Evolutionary conservation across 35 echinoderm and acorn worm genomes (phyloP), one percentile per base, ranked within the genome.

Genomic region (Ptychodera flava): DNA sequence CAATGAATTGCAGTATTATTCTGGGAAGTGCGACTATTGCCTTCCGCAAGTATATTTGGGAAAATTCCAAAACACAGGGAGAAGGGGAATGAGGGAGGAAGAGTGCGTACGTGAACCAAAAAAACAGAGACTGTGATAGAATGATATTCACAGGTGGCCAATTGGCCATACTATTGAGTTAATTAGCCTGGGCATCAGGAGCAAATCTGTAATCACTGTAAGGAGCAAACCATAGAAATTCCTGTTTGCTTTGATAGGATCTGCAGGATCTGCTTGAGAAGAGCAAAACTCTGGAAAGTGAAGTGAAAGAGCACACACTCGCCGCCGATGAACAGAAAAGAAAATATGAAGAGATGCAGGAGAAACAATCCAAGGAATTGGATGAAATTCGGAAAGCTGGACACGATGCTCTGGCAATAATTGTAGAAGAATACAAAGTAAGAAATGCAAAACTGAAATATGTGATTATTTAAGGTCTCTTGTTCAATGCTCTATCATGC

Each of bases 391-490:
- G 96, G 34, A 91, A 89, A 76, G 96, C 96, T 32, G 96, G 96
- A 28, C 96, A 99, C 76, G 87, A 99, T 35, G 91, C 96, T 33
- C 83, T 99, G 77, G 90, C 96, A 16, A 84, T 99, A 0, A 99
- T 99, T 30, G 88, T 99, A 16, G 96, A 99, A 78, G 96, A 99
- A 77, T 99, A 99, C 35, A 99, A 99, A 92, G 96, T 99, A 85
- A 45, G 30, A 35, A 81, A 28, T 15, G 0, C 27, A 15, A n/a
- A 81, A 31, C 15, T 15, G 80, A n/a, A 86, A 81, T 1, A 12
- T 32, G 15, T 77, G n/a, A n/a, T n/a, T 77, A 15, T 77, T 77
- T 77, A 15, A 77, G n/a, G 15, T n/a, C n/a, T n/a, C n/a, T n/a
- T n/a, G n/a, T n/a, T n/a, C n/a, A n/a, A n/a, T n/a, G n/a, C n/a